Base-by-base conservation (phyloP, 2,888 invertebrate species). In the Diarsia rubi region DNA sequence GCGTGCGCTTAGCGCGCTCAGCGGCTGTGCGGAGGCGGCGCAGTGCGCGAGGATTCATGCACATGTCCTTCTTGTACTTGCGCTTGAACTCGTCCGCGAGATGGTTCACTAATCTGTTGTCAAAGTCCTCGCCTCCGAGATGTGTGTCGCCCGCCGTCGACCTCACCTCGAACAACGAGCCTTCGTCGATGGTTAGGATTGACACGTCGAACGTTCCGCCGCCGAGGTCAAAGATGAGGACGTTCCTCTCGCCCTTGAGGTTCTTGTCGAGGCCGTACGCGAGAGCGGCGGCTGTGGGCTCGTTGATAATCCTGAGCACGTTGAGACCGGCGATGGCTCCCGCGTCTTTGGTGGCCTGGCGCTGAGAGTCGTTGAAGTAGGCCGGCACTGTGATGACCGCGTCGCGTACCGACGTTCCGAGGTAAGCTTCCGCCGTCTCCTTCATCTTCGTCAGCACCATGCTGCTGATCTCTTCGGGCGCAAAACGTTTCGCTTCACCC, bases 191-290 rank as follows among this genome's bases (percentile, higher is more conserved):
- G 72, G 98, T 98, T 44, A 99, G 95, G 86, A 99, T 98, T 69
- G 99, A 99, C 4, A 99, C 99, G 96, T 99, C 99, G 93, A 99
- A 99, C 69, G 98, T 99, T 66, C 98, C 99, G 83, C 99, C 99
- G 45, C 97, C 97, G 84, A 98, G 96, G 93, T 98, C 98, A 89
- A 98, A 98, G 88, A 98, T 98, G 62, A 98, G 93, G 6, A 98
- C 97, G 90, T 98, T 98, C 77, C 97, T 97, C 91, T 98, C 98
- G 37, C 98, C 98, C 91, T 97, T 97, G 27, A 98, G 95, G 91
- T 98, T 97, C 92, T 98, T 98, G 90, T 98, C 98, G 72, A 98
- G 95, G 19, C 99, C 98, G 90, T 99, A 98, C 31, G 98, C 98
- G 84, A 98, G 95, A 42, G 98, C 98, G 31, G 98, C 98, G 6